Evolutionary conservation across 2,888 invertebrate genomes (phyloP).

Genomic region (Argynnis bischoffii): DNA sequence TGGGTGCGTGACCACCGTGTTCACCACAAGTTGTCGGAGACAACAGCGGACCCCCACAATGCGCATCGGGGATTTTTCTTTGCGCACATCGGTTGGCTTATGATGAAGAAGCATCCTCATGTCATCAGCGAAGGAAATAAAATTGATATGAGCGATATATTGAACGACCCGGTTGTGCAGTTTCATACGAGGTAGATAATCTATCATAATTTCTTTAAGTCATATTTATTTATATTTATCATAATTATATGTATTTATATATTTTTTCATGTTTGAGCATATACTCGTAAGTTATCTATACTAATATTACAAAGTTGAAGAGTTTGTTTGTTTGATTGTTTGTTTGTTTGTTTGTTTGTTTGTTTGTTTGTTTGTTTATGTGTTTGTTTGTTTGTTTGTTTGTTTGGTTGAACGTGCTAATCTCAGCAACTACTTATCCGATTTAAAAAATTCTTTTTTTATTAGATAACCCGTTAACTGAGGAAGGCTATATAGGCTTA

Average conservation of each 20-base stretch:
- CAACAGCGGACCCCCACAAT: conserved; percentile 92
- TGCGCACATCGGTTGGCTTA: conserved; percentile 96
- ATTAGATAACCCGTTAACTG: too few species aligned
- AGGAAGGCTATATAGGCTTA: too few species aligned
- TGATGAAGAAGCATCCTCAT: conserved; percentile 94
- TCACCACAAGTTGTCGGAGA: conserved; percentile 89
- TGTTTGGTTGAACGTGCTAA: too few species aligned
- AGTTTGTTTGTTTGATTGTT: too few species aligned
- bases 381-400: too few species aligned
- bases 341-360: too few species aligned
- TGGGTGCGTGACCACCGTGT: conserved; percentile 91
- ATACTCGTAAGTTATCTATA: too few species aligned
- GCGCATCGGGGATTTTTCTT: conserved; percentile 94
- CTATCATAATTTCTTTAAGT: background rate
- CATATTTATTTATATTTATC: too few species aligned
- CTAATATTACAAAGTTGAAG: too few species aligned
- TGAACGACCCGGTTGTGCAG: conserved; percentile 87
- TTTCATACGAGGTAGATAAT: conserved; percentile 88
- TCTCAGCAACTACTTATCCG: too few species aligned
- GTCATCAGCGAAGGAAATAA: conserved; percentile 89
- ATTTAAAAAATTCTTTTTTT: too few species aligned
- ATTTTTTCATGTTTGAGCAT: background rate
- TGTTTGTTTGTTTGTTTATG: too few species aligned
- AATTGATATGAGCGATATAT: conserved; percentile 92
- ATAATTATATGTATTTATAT: background rate